Percentiles rank a stretch among this genome's conserved stretches.
Conservation (phyloP, 2,113 vertebrate species). For the Phasianus colchicus region DNA sequence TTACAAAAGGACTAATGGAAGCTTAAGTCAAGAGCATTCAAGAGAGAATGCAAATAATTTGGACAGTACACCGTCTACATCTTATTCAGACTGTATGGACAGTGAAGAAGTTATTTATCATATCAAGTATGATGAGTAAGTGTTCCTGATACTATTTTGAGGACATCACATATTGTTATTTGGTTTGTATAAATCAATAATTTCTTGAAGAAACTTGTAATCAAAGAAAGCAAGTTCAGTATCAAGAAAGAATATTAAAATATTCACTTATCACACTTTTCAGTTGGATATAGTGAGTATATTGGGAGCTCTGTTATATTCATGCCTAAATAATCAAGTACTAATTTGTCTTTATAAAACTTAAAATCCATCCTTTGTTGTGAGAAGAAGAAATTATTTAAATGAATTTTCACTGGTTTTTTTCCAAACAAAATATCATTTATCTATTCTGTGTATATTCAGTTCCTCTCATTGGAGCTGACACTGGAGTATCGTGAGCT, state of each 20-base stretch:
- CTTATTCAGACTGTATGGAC: constrained; percentile 87
- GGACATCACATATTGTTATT: constrained; percentile 66
- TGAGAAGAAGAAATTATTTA: neutral
- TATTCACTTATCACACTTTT: neutral
- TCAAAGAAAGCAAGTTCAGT: constrained; percentile 58
- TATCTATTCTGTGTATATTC: neutral
- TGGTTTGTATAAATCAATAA: constrained; percentile 69
- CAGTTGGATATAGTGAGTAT: constrained; percentile 1
- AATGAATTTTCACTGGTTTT: neutral
- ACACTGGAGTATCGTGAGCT: neutral
- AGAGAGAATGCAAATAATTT: constrained; percentile 86
- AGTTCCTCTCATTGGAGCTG: neutral
- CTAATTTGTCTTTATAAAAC: neutral
- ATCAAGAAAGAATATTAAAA: constrained; percentile 56
- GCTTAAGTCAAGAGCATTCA: constrained; percentile 83
- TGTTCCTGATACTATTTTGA: constrained; percentile 80
- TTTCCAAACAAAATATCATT: neutral
- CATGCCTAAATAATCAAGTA: neutral
- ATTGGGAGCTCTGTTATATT: neutral
- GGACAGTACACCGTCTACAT: constrained; percentile 90
- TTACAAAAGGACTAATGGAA: constrained; percentile 95
- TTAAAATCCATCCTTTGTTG: neutral
- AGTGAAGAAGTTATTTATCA: constrained; percentile 90
- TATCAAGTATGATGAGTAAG: constrained; percentile 99
- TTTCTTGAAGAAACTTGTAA: constrained; percentile 55